phyloP scores from a whole-genome alignment of 2,888 invertebrate species.

The Epinotia nisella region DNA sequence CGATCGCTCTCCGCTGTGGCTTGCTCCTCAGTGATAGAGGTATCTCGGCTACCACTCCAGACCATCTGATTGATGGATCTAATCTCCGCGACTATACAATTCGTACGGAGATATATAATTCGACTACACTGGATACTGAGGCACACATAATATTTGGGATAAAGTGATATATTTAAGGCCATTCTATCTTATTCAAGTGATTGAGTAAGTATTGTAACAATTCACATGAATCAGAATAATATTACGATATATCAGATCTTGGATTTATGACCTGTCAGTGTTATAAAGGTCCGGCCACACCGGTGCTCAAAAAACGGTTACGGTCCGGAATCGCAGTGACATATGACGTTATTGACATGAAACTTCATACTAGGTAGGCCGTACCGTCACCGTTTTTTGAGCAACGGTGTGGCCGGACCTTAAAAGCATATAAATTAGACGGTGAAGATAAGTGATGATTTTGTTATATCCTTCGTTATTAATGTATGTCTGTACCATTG shows the following conservation, averaged over 20 bases:
- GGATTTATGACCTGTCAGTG: conserved; percentile 12
- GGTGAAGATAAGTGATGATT: background rate
- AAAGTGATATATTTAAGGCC: conserved; percentile 39
- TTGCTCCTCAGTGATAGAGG: conserved; percentile 56
- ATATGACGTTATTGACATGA: no score
- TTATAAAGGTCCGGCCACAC: no score
- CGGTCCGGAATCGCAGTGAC: no score
- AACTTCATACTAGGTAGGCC: no score
- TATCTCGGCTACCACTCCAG: conserved; percentile 62
- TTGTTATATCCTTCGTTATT: no score
- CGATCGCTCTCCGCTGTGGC: conserved; percentile 52
- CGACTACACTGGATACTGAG: conserved; percentile 52
- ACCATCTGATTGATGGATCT: conserved; percentile 73
- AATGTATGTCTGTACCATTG: background rate
- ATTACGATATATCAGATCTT: conserved; percentile 3
- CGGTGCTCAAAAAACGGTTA: no score
- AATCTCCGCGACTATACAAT: conserved; percentile 71
- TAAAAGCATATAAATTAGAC: background rate
- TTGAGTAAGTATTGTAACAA: conserved; percentile 16
- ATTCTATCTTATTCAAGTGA: conserved; percentile 33
- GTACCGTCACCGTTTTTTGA: no score
- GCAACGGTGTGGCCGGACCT: no score
- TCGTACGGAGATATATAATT: conserved; percentile 65
- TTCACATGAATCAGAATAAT: conserved; percentile 30
- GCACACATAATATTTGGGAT: conserved; percentile 53